These are phyloP conservation scores for Leptodactylus fallax DNA, from an alignment of 2,797 vertebrate genomes.

Conservation along the genomic window DNA sequence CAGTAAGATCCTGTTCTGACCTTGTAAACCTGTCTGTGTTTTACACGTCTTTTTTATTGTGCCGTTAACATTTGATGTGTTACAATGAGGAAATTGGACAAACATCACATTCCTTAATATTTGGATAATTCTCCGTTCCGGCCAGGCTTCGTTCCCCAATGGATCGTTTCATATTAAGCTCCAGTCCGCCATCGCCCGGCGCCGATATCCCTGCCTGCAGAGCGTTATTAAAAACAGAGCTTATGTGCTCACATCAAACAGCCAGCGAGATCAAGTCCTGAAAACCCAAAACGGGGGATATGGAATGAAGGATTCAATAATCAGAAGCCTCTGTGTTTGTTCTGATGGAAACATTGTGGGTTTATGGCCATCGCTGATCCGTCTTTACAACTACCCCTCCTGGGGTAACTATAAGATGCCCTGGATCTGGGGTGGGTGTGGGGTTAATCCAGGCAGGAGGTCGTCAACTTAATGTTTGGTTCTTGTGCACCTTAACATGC, in stretches of 20 bases:
- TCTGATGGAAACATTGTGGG: background rate
- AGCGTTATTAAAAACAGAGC: conserved; percentile 56
- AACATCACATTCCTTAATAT: conserved; percentile 46
- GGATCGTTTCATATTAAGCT: conserved; percentile 51
- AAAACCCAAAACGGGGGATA: background rate
- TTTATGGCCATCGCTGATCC: background rate
- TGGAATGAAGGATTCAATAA: conserved; percentile 27
- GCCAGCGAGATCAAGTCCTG: conserved; percentile 14
- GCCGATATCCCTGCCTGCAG: conserved; percentile 8
- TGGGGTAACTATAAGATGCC: background rate
- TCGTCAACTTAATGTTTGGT: no score
- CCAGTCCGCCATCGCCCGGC: conserved; percentile 23
- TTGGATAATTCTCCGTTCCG: conserved; percentile 33
- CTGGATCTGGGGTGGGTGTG: background rate
- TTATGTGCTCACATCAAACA: conserved; percentile 51
- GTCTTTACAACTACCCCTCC: no score
- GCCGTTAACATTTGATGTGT: background rate
- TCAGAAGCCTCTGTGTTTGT: conserved; percentile 53
- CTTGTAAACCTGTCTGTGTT: conserved; percentile 4
- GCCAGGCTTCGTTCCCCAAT: conserved; percentile 35
- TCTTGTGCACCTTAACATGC: no score
- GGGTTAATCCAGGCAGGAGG: no score
- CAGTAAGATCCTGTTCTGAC: background rate
- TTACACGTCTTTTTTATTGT: background rate
- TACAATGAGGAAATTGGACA: conserved; percentile 39